Evolutionary conservation across 1,140 invertebrate species (phyloP), one percentile per base, ranked within the genome.

Genomic region (Cephus cinctus): DNA sequence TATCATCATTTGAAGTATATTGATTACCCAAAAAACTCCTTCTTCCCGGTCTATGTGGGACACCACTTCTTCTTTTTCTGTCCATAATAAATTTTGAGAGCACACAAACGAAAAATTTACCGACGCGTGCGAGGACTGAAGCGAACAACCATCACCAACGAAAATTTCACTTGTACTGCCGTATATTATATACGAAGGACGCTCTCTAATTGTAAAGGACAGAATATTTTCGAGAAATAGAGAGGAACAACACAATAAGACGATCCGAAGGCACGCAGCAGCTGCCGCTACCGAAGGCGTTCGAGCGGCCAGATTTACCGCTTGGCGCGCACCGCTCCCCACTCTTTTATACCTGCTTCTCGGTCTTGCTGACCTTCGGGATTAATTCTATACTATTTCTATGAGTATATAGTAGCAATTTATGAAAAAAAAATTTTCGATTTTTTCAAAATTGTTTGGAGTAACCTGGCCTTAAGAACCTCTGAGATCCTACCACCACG

Each of bases 381-480:
- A 46, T 20, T 46, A 25, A 46, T 38, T 38, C 44, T 46, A 38
- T 36, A 38, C 21, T 38, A 46, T 46, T 46, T 27, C 34, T 46
- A 46, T 19, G 16, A 46, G 44, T 46, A 38, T 46, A 38, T 15
- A 38, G 16, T 46, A 46, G 16, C 44, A 46, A 46, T 46, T 46
- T 46, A 46, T 35, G 44, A 25, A 36, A 46, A 46, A 39, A 32
- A 44, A 27, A 27, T 27, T 43, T 44, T 44, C 27, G 43, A 32
- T 44, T 44, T 32, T 44, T 44, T 31, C 5, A 44, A 44, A 44
- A 31, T 32, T 27, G 25, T 27, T 27, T 27, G 25, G 25, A 27
- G 25, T 27, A 27, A 27, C 25, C 25, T 27, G 25, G 25, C 25
- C 25, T 35, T 35, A 35, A 14, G n/a, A n/a, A n/a, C n/a, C n/a